These are phyloP conservation scores for Vannuccia rotundouncinata DNA, from an alignment of 2,888 invertebrate genomes.

Conservation along the genomic window DNA sequence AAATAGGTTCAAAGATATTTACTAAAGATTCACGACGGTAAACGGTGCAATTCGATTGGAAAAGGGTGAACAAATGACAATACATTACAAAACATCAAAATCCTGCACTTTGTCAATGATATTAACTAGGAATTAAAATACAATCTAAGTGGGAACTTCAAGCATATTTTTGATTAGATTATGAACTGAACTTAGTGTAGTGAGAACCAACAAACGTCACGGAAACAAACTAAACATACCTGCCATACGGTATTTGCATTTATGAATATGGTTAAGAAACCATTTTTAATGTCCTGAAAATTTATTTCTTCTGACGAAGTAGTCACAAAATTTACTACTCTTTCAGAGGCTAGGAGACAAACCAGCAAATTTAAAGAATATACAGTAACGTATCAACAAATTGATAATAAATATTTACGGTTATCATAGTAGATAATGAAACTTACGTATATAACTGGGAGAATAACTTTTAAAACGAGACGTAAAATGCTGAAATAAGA, in stretches of 20 bases:
- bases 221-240: neutral
- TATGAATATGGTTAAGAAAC: neutral
- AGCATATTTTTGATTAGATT: neutral
- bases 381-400: no score
- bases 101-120: no score
- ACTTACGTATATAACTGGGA: no score
- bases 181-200: neutral
- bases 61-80: neutral
- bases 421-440: no score
- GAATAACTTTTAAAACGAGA: no score
- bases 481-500: no score
- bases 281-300: neutral
- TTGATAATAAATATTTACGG: no score
- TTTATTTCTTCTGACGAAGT: neutral
- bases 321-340: neutral
- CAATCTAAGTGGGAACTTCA: no score
- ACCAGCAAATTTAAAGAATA: no score
- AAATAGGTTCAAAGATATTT: no score
- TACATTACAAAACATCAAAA: neutral
- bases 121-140: no score
- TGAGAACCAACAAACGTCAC: neutral
- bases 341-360: neutral
- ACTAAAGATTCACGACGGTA: no score
- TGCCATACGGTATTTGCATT: neutral
- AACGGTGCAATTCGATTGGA: neutral